Percentiles rank a stretch among this genome's conserved stretches.
phyloP scores from a whole-genome alignment of 2,113 vertebrate genomes.

The Sander lucioperca region DNA sequence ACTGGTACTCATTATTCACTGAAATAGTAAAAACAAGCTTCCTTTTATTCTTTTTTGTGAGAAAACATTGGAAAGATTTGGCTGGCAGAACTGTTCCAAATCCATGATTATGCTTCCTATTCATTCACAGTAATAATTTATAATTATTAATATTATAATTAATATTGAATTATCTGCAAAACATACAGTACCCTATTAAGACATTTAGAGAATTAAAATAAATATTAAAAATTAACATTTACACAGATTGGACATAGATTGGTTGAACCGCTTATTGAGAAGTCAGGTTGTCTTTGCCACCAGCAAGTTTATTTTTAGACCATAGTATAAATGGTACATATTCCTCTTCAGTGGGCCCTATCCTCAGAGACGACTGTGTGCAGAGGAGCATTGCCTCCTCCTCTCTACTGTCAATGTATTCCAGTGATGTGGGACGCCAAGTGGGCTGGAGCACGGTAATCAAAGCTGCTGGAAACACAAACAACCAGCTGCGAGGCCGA shows the following conservation, averaged over 20 bases:
- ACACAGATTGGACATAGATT: background rate
- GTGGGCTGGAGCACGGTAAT: slow-evolving; percentile 85
- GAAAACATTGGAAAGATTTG: background rate
- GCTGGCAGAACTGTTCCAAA: background rate
- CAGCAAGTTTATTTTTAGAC: slow-evolving; percentile 52
- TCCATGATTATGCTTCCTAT: slow-evolving; percentile 8
- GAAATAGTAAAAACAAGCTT: background rate
- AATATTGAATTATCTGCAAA: slow-evolving; percentile 22
- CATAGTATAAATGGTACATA: background rate
- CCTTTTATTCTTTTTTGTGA: background rate
- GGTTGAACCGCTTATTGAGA: background rate
- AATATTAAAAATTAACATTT: background rate
- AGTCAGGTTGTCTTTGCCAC: slow-evolving; percentile 7
- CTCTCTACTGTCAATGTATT: slow-evolving; percentile 85
- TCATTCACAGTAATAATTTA: slow-evolving; percentile 9
- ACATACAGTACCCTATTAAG: background rate
- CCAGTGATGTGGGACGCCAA: slow-evolving; percentile 86
- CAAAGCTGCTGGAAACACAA: slow-evolving; percentile 60
- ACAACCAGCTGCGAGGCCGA: slow-evolving; percentile 50
- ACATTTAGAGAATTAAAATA: slow-evolving; percentile 17
- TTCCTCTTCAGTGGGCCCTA: slow-evolving; percentile 62
- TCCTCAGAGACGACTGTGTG: slow-evolving; percentile 80
- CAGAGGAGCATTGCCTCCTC: slow-evolving; percentile 80
- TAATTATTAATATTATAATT: no score
- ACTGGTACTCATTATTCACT: background rate